Conservation (phyloP, 2,888 invertebrate genomes). For the Arrhopalites spinosus region DNA sequence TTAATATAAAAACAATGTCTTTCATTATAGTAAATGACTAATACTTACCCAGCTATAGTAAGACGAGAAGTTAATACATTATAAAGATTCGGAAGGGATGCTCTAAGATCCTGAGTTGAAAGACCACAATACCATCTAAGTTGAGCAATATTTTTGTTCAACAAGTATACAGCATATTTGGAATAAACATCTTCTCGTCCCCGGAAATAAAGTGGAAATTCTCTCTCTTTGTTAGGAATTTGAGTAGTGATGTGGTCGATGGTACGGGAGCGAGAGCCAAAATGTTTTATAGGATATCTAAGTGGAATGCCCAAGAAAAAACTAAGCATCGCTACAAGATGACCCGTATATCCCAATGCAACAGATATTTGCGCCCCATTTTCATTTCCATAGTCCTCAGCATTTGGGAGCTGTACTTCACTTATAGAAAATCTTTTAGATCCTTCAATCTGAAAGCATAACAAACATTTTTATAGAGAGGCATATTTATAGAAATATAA, state of each 20-base stretch:
- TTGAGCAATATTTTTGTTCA: slow-evolving; percentile 95
- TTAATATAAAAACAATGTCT: neutral
- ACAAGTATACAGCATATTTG: slow-evolving; percentile 85
- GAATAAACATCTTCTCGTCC: slow-evolving; percentile 80
- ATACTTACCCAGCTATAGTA: slow-evolving; percentile 53
- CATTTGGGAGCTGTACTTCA: slow-evolving; percentile 73
- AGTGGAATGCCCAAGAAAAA: slow-evolving; percentile 83
- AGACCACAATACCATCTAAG: slow-evolving; percentile 77
- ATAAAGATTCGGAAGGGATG: slow-evolving; percentile 76
- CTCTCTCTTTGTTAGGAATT: slow-evolving; percentile 69
- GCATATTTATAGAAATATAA: neutral
- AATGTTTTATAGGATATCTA: slow-evolving; percentile 78
- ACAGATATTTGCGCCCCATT: slow-evolving; percentile 75
- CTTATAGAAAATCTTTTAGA: slow-evolving; percentile 67
- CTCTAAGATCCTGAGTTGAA: slow-evolving; percentile 73
- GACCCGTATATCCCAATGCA: slow-evolving; percentile 86
- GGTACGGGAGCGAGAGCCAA: slow-evolving; percentile 82
- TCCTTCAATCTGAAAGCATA: slow-evolving; percentile 60
- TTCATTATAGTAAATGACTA: neutral
- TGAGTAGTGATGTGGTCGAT: slow-evolving; percentile 75
- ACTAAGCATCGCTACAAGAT: slow-evolving; percentile 79
- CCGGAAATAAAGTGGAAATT: slow-evolving; percentile 59
- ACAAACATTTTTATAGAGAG: neutral
- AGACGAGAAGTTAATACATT: slow-evolving; percentile 61
- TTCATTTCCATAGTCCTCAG: slow-evolving; percentile 68